These are phyloP conservation scores for Dermatemys mawii DNA, from an alignment of 2,113 vertebrate species.

Conservation along the genomic window DNA sequence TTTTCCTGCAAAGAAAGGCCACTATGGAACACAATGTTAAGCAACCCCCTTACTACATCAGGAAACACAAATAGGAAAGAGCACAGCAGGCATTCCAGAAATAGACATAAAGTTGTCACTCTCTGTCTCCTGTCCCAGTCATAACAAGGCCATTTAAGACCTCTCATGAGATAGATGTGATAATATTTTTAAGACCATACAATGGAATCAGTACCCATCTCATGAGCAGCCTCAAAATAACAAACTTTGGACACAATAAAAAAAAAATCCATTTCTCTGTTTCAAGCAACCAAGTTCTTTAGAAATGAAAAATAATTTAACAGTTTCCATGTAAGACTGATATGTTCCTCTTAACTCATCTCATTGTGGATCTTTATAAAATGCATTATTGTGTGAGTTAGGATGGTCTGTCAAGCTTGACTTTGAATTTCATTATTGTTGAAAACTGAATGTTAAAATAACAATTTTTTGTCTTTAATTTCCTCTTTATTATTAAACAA, in stretches of 20 bases:
- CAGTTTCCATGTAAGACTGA: constrained; percentile 4
- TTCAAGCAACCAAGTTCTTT: not conserved
- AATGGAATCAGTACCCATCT: not conserved
- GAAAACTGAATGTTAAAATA: constrained; percentile 54
- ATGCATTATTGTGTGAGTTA: constrained; percentile 1
- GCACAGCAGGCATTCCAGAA: accelerated
- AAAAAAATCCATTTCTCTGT: not conserved
- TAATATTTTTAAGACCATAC: not conserved
- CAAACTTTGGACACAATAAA: not conserved
- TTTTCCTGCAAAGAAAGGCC: not conserved
- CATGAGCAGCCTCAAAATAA: not conserved
- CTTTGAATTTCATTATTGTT: constrained; percentile 40
- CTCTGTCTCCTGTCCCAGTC: not conserved
- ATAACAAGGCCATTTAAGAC: not conserved
- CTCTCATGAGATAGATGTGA: not conserved
- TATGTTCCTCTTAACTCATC: constrained; percentile 36
- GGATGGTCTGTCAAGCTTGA: constrained; percentile 4
- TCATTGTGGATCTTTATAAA: not conserved
- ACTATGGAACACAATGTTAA: accelerated
- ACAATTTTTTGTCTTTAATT: constrained; percentile 42
- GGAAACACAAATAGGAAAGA: not conserved
- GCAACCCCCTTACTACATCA: accelerated
- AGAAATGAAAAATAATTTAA: not conserved
- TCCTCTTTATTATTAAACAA: constrained; percentile 66
- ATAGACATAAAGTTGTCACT: not conserved